Conservation (phyloP, 2,113 vertebrate genomes). For the Campylomormyrus tamandua region DNA sequence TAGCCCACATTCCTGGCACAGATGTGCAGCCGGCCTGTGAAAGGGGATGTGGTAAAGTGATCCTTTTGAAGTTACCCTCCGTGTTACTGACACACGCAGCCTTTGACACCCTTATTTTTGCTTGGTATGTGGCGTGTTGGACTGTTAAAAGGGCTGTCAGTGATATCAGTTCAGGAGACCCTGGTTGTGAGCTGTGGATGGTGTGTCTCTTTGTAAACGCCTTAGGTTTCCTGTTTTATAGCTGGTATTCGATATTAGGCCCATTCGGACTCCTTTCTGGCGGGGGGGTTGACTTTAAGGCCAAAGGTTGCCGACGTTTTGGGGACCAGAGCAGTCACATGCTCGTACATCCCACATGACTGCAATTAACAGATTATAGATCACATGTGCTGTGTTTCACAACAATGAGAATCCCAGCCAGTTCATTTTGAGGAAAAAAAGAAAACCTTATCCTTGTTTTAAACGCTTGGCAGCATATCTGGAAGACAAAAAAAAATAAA, state of each 20-base stretch:
- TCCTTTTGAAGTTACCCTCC: slow-evolving; percentile 61
- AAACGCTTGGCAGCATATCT: slow-evolving; percentile 17
- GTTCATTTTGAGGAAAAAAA: slow-evolving; percentile 2
- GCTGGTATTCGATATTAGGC: background rate
- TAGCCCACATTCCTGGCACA: slow-evolving; percentile 50
- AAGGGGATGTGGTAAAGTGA: slow-evolving; percentile 50
- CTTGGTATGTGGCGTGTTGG: slow-evolving; percentile 36
- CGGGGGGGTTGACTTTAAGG: background rate
- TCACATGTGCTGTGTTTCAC: background rate
- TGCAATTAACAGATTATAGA: background rate
- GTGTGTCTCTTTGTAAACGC: slow-evolving; percentile 23
- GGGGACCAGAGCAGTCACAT: background rate
- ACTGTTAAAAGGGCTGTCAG: slow-evolving; percentile 32
- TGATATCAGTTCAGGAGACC: slow-evolving; percentile 45
- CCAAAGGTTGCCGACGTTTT: background rate
- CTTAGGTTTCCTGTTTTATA: background rate
- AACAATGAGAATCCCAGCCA: background rate
- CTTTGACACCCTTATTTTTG: slow-evolving; percentile 33
- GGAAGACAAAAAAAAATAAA: background rate
- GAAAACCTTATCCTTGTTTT: background rate
- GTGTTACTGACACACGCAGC: slow-evolving; percentile 58
- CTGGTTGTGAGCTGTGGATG: slow-evolving; percentile 17
- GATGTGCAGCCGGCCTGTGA: slow-evolving; percentile 52
- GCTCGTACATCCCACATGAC: background rate
- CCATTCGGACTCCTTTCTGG: background rate